These are phyloP conservation scores for Noctilio leporinus DNA, from an alignment of 2,113 vertebrate genomes.

Conservation along the genomic window DNA sequence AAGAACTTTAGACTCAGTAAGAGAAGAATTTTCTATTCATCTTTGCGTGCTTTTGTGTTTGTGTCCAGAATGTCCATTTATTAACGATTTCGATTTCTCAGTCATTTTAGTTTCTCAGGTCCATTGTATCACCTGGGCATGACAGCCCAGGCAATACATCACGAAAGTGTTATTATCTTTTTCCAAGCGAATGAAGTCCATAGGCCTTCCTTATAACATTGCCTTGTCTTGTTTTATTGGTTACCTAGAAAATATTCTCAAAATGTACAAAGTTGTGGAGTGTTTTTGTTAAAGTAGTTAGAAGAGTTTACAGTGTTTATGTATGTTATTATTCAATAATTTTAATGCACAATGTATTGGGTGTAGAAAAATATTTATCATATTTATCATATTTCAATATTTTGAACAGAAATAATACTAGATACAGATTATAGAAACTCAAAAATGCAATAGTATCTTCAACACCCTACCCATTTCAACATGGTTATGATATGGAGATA, in stretches of 20 bases:
- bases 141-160: rapidly evolving
- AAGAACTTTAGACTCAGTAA: neutral
- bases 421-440: neutral
- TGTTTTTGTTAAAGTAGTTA: neutral
- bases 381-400: neutral
- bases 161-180: neutral
- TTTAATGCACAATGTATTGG: neutral
- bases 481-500: neutral
- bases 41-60: neutral
- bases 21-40: neutral
- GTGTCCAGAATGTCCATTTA: neutral
- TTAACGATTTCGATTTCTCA: neutral
- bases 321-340: neutral
- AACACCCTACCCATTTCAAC: neutral
- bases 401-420: neutral
- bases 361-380: neutral
- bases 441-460: neutral
- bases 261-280: neutral
- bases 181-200: rapidly evolving
- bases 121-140: neutral
- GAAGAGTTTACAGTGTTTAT: neutral
- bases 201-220: neutral
- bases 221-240: conserved; percentile 3
- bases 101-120: neutral
- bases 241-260: neutral